Conservation (phyloP, 2,113 vertebrate genomes). For the Notothenia coriiceps region DNA sequence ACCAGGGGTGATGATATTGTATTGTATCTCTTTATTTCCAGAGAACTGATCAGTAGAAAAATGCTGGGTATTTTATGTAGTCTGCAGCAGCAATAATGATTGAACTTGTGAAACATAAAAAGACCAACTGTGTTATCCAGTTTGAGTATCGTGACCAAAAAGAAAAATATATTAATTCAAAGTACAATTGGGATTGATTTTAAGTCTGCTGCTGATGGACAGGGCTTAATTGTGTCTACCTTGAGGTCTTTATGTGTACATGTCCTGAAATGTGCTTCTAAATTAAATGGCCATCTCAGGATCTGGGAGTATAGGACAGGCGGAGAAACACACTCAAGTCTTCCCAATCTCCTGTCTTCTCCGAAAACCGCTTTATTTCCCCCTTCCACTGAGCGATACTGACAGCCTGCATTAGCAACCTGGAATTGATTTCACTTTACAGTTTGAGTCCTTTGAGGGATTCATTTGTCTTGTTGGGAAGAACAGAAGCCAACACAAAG, state of each 20-base stretch:
- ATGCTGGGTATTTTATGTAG: too few species aligned
- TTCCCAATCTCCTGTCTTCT: constrained; percentile 23
- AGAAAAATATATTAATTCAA: background rate
- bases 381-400: constrained; percentile 25
- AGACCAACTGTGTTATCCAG: constrained; percentile 21
- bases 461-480: constrained; percentile 35
- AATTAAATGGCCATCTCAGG: constrained; percentile 17
- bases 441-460: constrained; percentile 37
- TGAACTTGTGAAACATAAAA: background rate
- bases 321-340: background rate
- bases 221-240: constrained; percentile 13
- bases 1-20: background rate
- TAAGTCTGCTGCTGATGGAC: constrained; percentile 26
- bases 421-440: constrained; percentile 41
- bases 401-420: constrained; percentile 51
- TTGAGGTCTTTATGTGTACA: constrained; percentile 8
- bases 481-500: constrained; percentile 47
- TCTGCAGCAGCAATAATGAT: background rate
- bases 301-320: background rate
- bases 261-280: constrained; percentile 5
- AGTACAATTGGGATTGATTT: constrained; percentile 18
- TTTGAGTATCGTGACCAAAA: constrained; percentile 6
- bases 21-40: background rate
- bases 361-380: constrained; percentile 45
- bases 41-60: background rate